Base-by-base conservation (phyloP, 2,797 vertebrate genomes). In the Zenarchopterus dispar region DNA sequence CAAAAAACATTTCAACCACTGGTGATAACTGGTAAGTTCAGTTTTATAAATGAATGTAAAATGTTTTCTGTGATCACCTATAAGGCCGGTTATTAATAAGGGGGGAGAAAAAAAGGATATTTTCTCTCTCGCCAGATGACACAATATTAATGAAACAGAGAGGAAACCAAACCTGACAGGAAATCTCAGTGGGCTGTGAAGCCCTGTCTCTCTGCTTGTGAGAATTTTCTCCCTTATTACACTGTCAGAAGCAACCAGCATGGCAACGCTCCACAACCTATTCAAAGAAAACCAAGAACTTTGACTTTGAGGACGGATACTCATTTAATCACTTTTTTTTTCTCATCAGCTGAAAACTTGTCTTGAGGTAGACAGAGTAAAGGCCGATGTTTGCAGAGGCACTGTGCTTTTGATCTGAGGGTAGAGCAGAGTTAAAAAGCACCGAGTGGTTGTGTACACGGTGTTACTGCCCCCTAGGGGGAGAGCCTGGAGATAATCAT, bases 391-490 rank as follows among this genome's bases (percentile, higher is more conserved):
- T 77, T 65, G 68, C 68, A 73, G 70, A 54, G 31, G 67, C 65
- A 19, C 55, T 6, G 49, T 57, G 77, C 41, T 67, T 89, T 81
- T 85, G 78, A 89, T 86, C 60, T 71, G 8, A 16, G 60, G 62
- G 45, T 59, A 65, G 48, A 70, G 56, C 58, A 49, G 49, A 57
- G 73, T 52, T 19, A 51, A 72, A n/a, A 57, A 39, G 36, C 36
- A 15, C 7, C 13, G 36, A 39, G 11, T 63, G 62, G 45, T n/a
- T 10, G 67, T 84, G 68, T 48, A 76, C 66, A 90, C 81, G 47
- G 31, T 84, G 67, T 85, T 92, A 92, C 88, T 92, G 88, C 90
- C 90, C 89, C 84, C 90, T 91, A 67, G 70, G 84, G 77, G 88
- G 80, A 24, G 5, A 60, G 8, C n/a, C 5, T 0, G 55, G 68